Evolutionary conservation across 2,113 vertebrate species (phyloP).

Genomic region (Oenanthe oenanthe): DNA sequence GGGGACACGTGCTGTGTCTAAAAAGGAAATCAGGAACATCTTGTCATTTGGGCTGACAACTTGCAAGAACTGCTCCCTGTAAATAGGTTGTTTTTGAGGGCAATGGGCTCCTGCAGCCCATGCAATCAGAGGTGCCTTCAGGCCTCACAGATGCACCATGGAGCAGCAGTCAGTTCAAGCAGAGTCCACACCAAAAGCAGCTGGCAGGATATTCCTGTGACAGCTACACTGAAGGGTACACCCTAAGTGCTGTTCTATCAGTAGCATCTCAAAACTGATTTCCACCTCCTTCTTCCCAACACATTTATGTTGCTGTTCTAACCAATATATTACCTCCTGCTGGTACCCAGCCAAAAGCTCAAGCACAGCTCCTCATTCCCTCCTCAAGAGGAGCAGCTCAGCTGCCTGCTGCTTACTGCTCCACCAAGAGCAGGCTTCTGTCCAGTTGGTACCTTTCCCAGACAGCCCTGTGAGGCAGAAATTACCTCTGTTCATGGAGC

Average conservation of each 20-base stretch:
- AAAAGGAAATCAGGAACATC: background rate
- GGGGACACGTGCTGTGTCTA: background rate
- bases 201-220: background rate
- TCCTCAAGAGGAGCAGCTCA: background rate
- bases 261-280: slow-evolving; percentile 11
- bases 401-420: background rate
- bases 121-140: background rate
- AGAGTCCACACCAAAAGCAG: background rate
- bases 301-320: background rate
- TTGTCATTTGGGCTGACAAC: background rate
- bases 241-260: background rate
- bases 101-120: background rate
- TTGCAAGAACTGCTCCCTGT: background rate
- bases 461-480: background rate
- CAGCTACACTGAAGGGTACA: background rate
- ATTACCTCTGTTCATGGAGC: background rate
- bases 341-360: slow-evolving; percentile 22
- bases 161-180: background rate
- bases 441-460: slow-evolving; percentile 8
- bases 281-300: slow-evolving; percentile 49
- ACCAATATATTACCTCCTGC: slow-evolving; percentile 2
- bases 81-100: background rate
- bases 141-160: background rate
- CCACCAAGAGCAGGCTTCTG: slow-evolving; percentile 8
- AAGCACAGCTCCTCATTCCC: background rate